phyloP scores from a whole-genome alignment of 2,888 invertebrate genomes.

The Sabatieria punctata region DNA sequence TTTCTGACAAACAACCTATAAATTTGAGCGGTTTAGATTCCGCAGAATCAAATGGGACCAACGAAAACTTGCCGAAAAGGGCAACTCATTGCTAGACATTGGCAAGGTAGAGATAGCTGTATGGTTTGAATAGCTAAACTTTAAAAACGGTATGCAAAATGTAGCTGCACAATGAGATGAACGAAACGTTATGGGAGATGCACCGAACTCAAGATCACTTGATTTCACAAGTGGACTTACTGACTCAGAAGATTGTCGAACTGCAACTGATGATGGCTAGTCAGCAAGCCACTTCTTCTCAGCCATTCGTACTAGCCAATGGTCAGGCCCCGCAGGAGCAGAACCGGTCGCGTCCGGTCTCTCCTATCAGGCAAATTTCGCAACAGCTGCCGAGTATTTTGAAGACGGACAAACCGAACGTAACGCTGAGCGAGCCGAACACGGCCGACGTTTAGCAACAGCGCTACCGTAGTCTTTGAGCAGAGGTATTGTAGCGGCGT shows the following conservation, averaged over 20 bases:
- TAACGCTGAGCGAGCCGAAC: too few species aligned
- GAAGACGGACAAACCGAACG: too few species aligned
- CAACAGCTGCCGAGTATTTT: too few species aligned
- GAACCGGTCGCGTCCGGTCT: too few species aligned
- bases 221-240: slow-evolving; percentile 2
- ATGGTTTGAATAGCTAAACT: not conserved
- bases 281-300: too few species aligned
- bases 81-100: slow-evolving; percentile 97
- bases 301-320: too few species aligned
- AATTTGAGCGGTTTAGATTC: slow-evolving; percentile 47
- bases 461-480: too few species aligned
- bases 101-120: slow-evolving; percentile 57
- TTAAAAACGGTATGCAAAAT: not conserved
- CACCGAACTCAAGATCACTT: slow-evolving; percentile 23
- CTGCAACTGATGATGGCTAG: too few species aligned
- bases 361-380: too few species aligned
- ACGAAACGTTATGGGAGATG: slow-evolving; percentile 29
- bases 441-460: too few species aligned
- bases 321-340: too few species aligned
- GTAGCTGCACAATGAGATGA: slow-evolving; percentile 28
- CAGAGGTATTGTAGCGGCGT: too few species aligned
- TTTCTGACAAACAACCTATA: not conserved
- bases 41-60: slow-evolving; percentile 99
- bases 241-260: slow-evolving; percentile 2
- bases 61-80: slow-evolving; percentile 93